Conservation (phyloP, 2,797 vertebrate species). For the Sebastes kiyomatsui region DNA sequence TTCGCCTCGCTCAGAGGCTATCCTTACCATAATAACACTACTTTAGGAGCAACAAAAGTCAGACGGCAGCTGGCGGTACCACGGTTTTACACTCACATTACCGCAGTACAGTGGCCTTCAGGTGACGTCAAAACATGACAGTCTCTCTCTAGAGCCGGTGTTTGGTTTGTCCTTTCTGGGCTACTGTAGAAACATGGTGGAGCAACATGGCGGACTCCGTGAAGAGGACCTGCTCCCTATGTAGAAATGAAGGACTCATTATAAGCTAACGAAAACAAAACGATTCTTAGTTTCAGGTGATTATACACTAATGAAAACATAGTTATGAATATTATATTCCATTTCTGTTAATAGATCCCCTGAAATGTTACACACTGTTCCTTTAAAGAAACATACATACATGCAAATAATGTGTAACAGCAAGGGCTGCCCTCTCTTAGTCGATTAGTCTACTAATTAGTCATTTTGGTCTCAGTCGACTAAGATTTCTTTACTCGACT, state of each 20-base stretch:
- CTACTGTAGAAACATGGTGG: background rate
- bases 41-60: too few relatives aligned
- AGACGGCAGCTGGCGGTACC: background rate
- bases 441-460: background rate
- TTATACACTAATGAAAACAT: too few relatives aligned
- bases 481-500: background rate
- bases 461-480: too few relatives aligned
- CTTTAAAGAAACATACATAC: too few relatives aligned
- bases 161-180: background rate
- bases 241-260: too few relatives aligned
- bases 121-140: background rate
- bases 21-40: too few relatives aligned
- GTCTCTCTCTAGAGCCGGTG: rapidly evolving
- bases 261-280: rapidly evolving
- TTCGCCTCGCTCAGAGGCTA: rapidly evolving
- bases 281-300: too few relatives aligned
- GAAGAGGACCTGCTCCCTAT: rapidly evolving
- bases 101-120: too few relatives aligned
- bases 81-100: background rate
- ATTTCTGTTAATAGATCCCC: too few relatives aligned
- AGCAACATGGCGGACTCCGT: background rate
- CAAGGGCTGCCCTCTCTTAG: background rate
- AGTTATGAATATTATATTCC: too few relatives aligned
- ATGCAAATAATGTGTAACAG: background rate
- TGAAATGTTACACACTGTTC: too few relatives aligned